These are phyloP conservation scores for Peromyscus attwateri DNA, from an alignment of 2,797 vertebrate species.

Conservation along the genomic window DNA sequence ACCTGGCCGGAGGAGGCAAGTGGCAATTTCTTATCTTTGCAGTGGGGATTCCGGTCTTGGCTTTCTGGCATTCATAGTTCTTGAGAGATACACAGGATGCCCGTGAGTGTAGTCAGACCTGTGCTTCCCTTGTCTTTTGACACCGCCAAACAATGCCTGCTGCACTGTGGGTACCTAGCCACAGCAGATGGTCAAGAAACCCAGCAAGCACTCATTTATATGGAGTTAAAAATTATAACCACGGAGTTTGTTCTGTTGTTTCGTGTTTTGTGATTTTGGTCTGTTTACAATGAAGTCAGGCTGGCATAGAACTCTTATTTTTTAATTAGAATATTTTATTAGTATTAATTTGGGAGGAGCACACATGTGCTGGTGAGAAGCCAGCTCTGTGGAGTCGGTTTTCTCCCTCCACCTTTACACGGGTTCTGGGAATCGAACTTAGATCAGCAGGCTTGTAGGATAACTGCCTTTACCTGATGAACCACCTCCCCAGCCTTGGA, in stretches of 20 bases:
- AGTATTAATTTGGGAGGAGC: neutral
- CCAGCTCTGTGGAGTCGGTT: neutral
- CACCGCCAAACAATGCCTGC: neutral
- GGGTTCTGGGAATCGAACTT: neutral
- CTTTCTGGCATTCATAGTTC: neutral
- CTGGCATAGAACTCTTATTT: neutral
- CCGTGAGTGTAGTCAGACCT: fast-evolving
- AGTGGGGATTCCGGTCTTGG: neutral
- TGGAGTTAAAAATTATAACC: neutral
- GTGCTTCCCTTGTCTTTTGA: neutral
- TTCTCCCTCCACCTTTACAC: neutral
- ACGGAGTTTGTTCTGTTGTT: neutral
- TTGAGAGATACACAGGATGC: neutral
- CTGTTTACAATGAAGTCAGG: neutral
- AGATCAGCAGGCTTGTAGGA: neutral
- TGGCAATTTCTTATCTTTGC: neutral
- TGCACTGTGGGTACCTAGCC: neutral
- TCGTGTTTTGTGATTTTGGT: neutral
- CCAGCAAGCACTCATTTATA: neutral
- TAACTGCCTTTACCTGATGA: neutral
- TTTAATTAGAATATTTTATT: neutral
- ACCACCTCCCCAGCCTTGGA: neutral
- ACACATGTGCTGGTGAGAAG: neutral
- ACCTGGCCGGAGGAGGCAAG: neutral
- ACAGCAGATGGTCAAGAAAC: neutral